Base-by-base conservation (phyloP, 2,888 invertebrate genomes). In the Agrochola macilenta region DNA sequence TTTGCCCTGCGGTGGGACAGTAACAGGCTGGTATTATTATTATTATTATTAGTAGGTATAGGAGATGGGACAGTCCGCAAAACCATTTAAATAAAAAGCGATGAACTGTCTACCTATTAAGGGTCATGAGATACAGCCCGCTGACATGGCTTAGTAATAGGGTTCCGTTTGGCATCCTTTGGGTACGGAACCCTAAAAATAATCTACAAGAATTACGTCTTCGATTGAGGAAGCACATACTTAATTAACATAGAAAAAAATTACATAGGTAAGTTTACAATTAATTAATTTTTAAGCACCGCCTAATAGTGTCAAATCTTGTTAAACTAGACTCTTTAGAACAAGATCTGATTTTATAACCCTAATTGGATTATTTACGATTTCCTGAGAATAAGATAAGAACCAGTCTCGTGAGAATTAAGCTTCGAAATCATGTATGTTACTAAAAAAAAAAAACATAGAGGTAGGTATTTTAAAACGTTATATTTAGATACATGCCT, bases 321-420 rank as follows among this genome's bases (percentile, higher is more conserved):
- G 61, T 12, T 58, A 11, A 52, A 79, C 64, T 64, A 52, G n/a
- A 54, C 23, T 66, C 12, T 46, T 46, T 46, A 20, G 11, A 30
- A 66, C 66, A 49, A 30, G 30, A 49, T 66, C 65, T 54, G 61
- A 70, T 76, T 83, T 82, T 74, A 69, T 70, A 70, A 39, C 30
- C 14, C 68, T 80, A 84, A 71, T 82, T 80, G 60, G 69, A 80
- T 80, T 68, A 73, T 57, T 85, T 64, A 85, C 46, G 35, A 46
- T 71, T 84, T 83, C 83, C 83, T 84, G 63, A 43, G 30, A 63
- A 66, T 9, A 14, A 73, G 54, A 64, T 83, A 58, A 64, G 58
- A 70, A 81, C 69, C 35, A 4, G 82, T 70, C 11, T 30, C 39
- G 57, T 83, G 85, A 68, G 83, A 83, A 83, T 43, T 74, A 49